These are phyloP conservation scores for Paguma larvata DNA, from an alignment of 2,797 vertebrate genomes.

Conservation along the genomic window DNA sequence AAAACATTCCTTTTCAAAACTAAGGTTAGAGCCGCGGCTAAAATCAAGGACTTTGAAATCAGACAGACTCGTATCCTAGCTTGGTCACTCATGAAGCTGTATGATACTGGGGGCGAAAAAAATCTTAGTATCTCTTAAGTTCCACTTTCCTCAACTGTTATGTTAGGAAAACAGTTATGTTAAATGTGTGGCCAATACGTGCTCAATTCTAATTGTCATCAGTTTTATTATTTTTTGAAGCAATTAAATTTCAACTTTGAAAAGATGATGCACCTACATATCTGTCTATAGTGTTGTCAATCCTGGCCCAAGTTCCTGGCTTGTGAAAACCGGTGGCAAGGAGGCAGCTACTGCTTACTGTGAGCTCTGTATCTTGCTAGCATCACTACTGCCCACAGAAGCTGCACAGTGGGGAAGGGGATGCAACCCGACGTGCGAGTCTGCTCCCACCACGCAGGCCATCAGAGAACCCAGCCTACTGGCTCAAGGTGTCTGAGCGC, in stretches of 20 bases:
- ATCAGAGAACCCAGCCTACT: background rate
- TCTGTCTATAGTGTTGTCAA: slow-evolving; percentile 3
- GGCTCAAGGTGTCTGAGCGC: background rate
- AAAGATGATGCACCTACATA: background rate
- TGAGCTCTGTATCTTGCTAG: background rate
- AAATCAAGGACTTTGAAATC: slow-evolving; percentile 10
- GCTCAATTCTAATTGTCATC: background rate
- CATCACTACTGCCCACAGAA: background rate
- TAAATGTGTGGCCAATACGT: background rate
- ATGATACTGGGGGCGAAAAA: background rate
- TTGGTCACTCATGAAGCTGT: background rate
- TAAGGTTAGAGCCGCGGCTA: background rate
- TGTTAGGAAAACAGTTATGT: background rate
- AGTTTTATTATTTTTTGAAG: slow-evolving; percentile 31
- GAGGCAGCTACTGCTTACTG: background rate
- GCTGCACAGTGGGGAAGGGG: fast-evolving
- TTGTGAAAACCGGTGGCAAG: background rate
- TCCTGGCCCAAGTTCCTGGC: background rate
- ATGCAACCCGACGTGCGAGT: background rate
- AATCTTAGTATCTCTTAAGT: background rate
- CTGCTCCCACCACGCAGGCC: background rate
- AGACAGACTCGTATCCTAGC: background rate
- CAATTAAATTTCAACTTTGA: background rate
- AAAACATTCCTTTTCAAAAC: slow-evolving; percentile 21
- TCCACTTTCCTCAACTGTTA: background rate